Evolutionary conservation across 2,888 invertebrate genomes (phyloP).

Genomic region (Dryobotodes eremita): DNA sequence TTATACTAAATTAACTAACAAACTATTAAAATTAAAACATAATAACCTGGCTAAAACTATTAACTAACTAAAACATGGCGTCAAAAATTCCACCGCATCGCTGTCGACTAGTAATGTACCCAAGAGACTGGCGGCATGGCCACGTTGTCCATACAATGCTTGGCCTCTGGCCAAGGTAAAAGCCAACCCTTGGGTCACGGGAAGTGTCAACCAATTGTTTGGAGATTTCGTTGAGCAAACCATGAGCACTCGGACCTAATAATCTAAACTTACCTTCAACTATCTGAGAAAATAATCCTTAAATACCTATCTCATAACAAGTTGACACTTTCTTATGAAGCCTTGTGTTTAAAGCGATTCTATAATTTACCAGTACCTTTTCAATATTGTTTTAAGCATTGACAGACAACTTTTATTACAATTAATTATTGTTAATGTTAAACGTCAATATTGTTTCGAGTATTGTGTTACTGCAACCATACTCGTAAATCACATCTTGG

Average conservation of each 20-base stretch:
- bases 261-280: neutral
- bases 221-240: neutral
- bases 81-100: neutral
- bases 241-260: neutral
- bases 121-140: neutral
- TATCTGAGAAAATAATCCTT: neutral
- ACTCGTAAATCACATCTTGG: conserved; percentile 16
- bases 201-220: neutral
- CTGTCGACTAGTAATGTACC: neutral
- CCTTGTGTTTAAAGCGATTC: neutral
- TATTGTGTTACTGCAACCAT: conserved; percentile 5
- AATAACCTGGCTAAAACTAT: too few species aligned
- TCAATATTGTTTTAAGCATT: neutral
- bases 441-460: neutral
- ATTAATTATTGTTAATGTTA: neutral
- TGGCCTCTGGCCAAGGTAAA: neutral
- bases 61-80: too few species aligned
- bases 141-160: neutral
- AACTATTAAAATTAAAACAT: too few species aligned
- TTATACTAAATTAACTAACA: too few species aligned
- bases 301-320: neutral
- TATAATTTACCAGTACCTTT: neutral
- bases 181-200: neutral
- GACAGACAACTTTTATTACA: neutral
- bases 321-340: neutral